Conservation (phyloP, 1,140 invertebrate species). For the Psilanteris sp. region DNA sequence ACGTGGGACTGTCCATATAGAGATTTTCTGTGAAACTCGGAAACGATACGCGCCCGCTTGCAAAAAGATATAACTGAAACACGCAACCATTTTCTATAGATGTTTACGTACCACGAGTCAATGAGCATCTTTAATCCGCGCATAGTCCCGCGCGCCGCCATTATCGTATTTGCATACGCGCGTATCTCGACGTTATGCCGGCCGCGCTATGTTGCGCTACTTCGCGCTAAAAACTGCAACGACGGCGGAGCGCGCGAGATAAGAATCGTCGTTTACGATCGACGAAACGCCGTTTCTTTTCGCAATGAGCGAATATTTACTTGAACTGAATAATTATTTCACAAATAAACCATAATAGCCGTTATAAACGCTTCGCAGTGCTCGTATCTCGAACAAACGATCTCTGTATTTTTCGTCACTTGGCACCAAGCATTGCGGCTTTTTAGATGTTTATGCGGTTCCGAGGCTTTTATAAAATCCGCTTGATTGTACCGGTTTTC, state of each 20-base stretch:
- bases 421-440: constrained; percentile 11
- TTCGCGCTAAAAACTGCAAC: constrained; percentile 35
- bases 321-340: constrained; percentile 41
- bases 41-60: constrained; percentile 1
- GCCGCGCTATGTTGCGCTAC: constrained; percentile 19
- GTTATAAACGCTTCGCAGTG: constrained; percentile 21
- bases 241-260: constrained; percentile 20
- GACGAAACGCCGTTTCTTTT: constrained; percentile 42
- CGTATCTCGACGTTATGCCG: constrained; percentile 67
- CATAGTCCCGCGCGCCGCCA: constrained; percentile 46
- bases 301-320: constrained; percentile 27
- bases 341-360: constrained; percentile 35
- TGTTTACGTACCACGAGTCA: constrained; percentile 28
- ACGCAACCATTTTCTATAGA: constrained; percentile 6
- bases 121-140: constrained; percentile 50
- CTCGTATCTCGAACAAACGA: constrained; percentile 18
- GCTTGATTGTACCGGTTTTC: constrained; percentile 5
- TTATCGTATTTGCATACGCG: constrained; percentile 66
- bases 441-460: constrained; percentile 1
- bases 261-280: constrained; percentile 60
- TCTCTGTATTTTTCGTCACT: constrained; percentile 20
- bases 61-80: constrained; percentile 9
- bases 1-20: background rate
- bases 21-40: constrained; percentile 1
- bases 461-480: constrained; percentile 4